Evolutionary conservation across 2,888 invertebrate species (phyloP).

Genomic region (Melanotus villosus): DNA sequence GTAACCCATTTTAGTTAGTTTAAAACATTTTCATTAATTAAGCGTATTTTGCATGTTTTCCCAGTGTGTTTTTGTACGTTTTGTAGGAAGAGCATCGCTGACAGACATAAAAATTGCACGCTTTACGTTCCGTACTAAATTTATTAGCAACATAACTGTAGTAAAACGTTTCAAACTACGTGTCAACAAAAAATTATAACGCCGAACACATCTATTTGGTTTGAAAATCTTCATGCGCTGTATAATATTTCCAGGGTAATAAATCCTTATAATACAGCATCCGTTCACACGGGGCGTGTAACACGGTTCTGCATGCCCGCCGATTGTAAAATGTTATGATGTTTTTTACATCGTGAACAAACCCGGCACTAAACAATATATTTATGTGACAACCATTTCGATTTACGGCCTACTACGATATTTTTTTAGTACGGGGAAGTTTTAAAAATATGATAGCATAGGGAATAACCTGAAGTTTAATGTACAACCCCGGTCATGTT

Average conservation of each 20-base stretch:
- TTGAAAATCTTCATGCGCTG: conserved; percentile 34
- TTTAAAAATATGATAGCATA: conserved; percentile 35
- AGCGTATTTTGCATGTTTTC: too few relatives aligned
- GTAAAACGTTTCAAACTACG: not conserved
- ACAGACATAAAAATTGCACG: not conserved
- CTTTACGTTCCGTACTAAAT: not conserved
- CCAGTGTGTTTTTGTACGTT: not conserved
- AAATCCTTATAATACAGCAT: conserved; percentile 48
- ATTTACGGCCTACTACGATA: conserved; percentile 45
- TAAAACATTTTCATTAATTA: too few relatives aligned
- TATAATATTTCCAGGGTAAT: conserved; percentile 39
- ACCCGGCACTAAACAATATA: conserved; percentile 47
- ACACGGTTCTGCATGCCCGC: conserved; percentile 44
- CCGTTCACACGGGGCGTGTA: conserved; percentile 42
- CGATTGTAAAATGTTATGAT: conserved; percentile 49
- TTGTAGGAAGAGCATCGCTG: not conserved
- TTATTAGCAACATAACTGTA: not conserved
- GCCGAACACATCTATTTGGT: conserved; percentile 26
- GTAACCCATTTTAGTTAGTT: not conserved
- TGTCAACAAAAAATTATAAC: not conserved
- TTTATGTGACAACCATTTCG: conserved; percentile 49
- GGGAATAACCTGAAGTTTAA: conserved; percentile 20
- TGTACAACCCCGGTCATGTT: not conserved
- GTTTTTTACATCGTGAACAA: conserved; percentile 48
- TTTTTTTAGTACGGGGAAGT: conserved; percentile 33